Percentiles rank a stretch among this genome's conserved stretches.
Conservation (phyloP, 2,888 invertebrate genomes). For the Tiphia femorata region DNA sequence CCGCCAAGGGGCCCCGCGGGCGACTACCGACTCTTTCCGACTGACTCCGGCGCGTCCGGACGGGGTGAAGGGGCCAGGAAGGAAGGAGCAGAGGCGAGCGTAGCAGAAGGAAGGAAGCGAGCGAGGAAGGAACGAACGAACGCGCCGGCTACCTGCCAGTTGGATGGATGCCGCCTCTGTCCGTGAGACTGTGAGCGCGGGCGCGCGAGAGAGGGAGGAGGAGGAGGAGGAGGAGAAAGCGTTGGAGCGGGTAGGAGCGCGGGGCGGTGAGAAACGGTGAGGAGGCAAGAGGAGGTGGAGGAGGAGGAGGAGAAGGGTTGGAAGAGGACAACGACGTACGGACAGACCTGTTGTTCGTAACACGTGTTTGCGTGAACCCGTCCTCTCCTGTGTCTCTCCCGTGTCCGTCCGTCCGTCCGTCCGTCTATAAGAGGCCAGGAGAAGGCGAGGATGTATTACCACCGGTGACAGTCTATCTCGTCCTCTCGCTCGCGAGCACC, state of each 20-base stretch:
- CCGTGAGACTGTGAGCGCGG: background rate
- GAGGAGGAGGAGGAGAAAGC: slow-evolving; percentile 16
- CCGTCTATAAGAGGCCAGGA: slow-evolving; percentile 48
- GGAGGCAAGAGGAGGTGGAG: slow-evolving; percentile 8
- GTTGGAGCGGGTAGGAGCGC: no score
- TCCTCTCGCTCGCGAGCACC: slow-evolving; percentile 26
- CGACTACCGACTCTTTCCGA: slow-evolving; percentile 20
- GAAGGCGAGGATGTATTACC: slow-evolving; percentile 67
- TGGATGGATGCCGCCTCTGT: slow-evolving; percentile 7
- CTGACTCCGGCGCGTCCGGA: no score
- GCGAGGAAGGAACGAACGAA: no score
- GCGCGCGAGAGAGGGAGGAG: slow-evolving; percentile 3
- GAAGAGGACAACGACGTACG: slow-evolving; percentile 37
- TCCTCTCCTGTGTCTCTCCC: slow-evolving; percentile 50
- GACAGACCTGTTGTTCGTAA: slow-evolving; percentile 63
- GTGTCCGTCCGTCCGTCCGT: slow-evolving; percentile 35
- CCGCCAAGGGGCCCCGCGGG: slow-evolving; percentile 45
- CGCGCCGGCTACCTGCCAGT: slow-evolving; percentile 15
- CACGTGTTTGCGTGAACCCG: slow-evolving; percentile 66
- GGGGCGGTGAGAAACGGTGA: no score
- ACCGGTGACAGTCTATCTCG: slow-evolving; percentile 66
- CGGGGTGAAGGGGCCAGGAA: slow-evolving; percentile 8
- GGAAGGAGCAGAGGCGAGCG: slow-evolving; percentile 17
- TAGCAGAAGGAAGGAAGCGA: slow-evolving; percentile 24
- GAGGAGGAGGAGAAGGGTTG: slow-evolving; percentile 16